Conservation (phyloP, 1,140 invertebrate genomes). For the Copidosoma floridanum region DNA sequence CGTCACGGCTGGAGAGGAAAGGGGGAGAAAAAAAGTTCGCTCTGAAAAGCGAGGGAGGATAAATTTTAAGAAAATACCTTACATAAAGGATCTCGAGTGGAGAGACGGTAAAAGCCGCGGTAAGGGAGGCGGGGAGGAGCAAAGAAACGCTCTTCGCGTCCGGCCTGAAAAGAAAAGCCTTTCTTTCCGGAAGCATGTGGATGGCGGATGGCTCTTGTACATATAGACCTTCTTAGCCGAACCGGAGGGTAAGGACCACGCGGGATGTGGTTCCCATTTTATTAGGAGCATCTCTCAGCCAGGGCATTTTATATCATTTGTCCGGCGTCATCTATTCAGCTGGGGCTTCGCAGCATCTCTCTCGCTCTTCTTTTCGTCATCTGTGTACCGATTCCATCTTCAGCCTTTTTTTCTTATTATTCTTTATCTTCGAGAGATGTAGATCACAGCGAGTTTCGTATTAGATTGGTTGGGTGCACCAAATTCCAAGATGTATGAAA, state of each 20-base stretch:
- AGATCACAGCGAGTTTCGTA: too few relatives aligned
- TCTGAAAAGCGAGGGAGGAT: conserved; percentile 11
- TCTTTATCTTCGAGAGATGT: too few relatives aligned
- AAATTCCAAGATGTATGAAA: too few relatives aligned
- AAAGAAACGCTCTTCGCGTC: too few relatives aligned
- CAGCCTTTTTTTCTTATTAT: not conserved
- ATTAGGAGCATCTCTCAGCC: conserved; percentile 46
- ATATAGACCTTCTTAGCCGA: conserved; percentile 1
- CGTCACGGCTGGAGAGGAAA: not conserved
- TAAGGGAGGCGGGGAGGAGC: conserved; percentile 27
- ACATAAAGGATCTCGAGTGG: conserved; percentile 19
- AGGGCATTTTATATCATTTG: conserved; percentile 46
- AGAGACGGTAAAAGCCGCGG: conserved; percentile 22
- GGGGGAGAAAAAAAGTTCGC: not conserved
- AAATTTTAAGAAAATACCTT: conserved; percentile 23
- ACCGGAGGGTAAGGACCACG: too few relatives aligned
- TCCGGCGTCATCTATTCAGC: conserved; percentile 44
- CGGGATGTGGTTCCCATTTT: too few relatives aligned
- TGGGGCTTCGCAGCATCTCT: too few relatives aligned
- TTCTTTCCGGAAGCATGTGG: conserved; percentile 30
- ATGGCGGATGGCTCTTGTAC: conserved; percentile 42
- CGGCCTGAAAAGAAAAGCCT: conserved; percentile 38
- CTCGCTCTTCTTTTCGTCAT: too few relatives aligned
- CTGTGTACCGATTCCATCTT: not conserved
- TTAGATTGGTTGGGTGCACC: too few relatives aligned